Conservation (phyloP, 2,888 invertebrate genomes). For the Theretra japonica region DNA sequence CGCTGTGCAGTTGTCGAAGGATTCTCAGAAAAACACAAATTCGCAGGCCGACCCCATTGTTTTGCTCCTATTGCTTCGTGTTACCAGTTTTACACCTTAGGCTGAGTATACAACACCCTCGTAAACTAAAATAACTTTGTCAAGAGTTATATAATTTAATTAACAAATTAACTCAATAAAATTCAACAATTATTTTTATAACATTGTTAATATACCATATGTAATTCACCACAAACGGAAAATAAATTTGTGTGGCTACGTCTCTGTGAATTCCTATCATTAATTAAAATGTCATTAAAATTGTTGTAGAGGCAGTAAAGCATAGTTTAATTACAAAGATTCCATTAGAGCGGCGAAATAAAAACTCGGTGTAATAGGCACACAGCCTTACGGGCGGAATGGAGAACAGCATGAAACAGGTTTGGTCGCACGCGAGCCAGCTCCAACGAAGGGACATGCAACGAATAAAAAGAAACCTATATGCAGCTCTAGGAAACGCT, state of each 20-base stretch:
- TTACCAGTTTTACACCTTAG: constrained; percentile 64
- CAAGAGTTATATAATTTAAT: neutral
- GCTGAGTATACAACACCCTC: constrained; percentile 37
- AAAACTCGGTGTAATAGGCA: constrained; percentile 69
- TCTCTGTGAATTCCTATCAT: constrained; percentile 35
- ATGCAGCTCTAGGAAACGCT: constrained; percentile 84
- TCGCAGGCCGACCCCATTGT: constrained; percentile 69
- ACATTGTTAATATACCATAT: neutral
- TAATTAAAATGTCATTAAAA: constrained; percentile 47
- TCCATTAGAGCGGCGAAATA: constrained; percentile 59
- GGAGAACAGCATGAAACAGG: constrained; percentile 77
- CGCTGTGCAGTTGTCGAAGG: constrained; percentile 80
- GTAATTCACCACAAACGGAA: neutral
- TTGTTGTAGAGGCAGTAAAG: constrained; percentile 47
- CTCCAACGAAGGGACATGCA: constrained; percentile 77
- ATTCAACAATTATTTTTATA: neutral
- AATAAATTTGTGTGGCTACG: constrained; percentile 26
- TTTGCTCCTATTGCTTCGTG: constrained; percentile 67
- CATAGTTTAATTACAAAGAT: constrained; percentile 55
- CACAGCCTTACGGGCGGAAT: constrained; percentile 71
- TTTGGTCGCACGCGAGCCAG: constrained; percentile 80
- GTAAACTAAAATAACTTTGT: neutral
- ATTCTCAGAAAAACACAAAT: constrained; percentile 80
- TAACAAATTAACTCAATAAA: neutral
- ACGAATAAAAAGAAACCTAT: constrained; percentile 82